Percentiles rank a stretch among this genome's conserved stretches.
phyloP scores from a whole-genome alignment of 2,888 invertebrate genomes.

The Cataglyphis livida region DNA sequence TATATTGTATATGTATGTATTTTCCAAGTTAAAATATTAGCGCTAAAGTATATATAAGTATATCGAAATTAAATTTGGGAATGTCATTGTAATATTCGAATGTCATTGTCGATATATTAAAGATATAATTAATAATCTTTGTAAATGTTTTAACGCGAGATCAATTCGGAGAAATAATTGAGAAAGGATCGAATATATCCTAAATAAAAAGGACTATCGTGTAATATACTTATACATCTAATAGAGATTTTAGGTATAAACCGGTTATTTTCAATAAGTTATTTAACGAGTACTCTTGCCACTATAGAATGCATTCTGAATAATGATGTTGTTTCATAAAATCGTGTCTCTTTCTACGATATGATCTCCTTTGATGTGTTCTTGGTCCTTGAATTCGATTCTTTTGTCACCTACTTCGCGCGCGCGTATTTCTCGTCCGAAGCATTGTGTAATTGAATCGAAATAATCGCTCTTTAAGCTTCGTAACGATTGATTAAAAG shows the following conservation, averaged over 20 bases:
- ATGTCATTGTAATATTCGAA: neutral
- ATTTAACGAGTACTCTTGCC: conserved; percentile 24
- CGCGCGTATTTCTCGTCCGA: neutral
- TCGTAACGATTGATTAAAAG: neutral
- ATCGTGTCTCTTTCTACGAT: conserved; percentile 22
- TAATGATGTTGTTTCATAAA: conserved; percentile 30
- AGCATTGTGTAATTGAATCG: conserved; percentile 17
- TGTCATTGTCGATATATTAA: neutral
- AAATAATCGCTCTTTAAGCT: neutral
- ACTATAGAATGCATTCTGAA: conserved; percentile 37
- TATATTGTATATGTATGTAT: conserved; percentile 4
- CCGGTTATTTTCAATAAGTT: conserved; percentile 19
- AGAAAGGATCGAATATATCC: neutral
- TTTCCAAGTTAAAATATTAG: conserved; percentile 24
- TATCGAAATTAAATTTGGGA: conserved; percentile 11
- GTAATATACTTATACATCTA: conserved; percentile 14
- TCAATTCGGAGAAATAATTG: neutral
- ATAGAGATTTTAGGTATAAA: conserved; percentile 35
- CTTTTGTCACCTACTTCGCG: conserved; percentile 20
- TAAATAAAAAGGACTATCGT: neutral
- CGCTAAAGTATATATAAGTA: conserved; percentile 10
- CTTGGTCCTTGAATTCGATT: conserved; percentile 77
- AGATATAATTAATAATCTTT: neutral
- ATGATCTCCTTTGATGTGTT: conserved; percentile 61
- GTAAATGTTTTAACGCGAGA: neutral